Percentiles rank a stretch among this genome's conserved stretches.
These are phyloP conservation scores for Meganola albula DNA, from an alignment of 2,888 invertebrate genomes.

Conservation along the genomic window DNA sequence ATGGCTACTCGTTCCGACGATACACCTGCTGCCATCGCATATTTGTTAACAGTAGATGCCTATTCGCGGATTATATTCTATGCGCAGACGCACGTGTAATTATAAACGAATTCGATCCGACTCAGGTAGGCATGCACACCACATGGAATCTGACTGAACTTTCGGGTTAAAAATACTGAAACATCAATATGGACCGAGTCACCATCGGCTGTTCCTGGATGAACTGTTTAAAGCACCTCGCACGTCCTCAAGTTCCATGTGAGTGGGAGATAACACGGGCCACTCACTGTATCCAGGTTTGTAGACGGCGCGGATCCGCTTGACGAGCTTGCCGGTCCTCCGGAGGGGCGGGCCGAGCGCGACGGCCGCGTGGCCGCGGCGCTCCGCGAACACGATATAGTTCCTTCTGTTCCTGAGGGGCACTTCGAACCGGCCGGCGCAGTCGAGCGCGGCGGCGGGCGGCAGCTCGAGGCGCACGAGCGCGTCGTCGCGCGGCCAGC, in stretches of 20 bases:
- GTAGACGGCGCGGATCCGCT: constrained; percentile 71
- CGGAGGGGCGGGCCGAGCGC: constrained; percentile 68
- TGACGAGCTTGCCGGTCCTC: constrained; percentile 59
- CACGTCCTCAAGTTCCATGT: constrained; percentile 30
- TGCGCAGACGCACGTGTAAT: constrained; percentile 27
- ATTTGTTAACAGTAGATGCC: constrained; percentile 58
- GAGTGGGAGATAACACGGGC: constrained; percentile 25
- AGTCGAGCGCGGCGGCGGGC: constrained; percentile 50
- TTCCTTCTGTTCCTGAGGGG: constrained; percentile 62
- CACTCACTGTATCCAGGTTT: constrained; percentile 73
- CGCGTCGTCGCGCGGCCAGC: constrained; percentile 64
- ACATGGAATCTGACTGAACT: constrained; percentile 44
- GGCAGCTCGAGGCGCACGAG: constrained; percentile 59
- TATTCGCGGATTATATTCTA: constrained; percentile 51
- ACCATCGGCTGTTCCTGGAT: not conserved
- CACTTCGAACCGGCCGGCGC: constrained; percentile 68
- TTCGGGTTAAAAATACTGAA: constrained; percentile 15
- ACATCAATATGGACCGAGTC: constrained; percentile 4
- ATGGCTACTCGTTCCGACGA: constrained; percentile 68
- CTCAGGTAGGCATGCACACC: constrained; percentile 27
- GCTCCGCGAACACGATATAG: constrained; percentile 73
- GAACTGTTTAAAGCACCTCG: constrained; percentile 18
- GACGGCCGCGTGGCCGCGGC: constrained; percentile 63
- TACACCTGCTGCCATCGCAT: constrained; percentile 67
- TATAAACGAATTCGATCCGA: constrained; percentile 25